Conservation (phyloP, 2,113 vertebrate genomes). For the Chloroceryle aenea region DNA sequence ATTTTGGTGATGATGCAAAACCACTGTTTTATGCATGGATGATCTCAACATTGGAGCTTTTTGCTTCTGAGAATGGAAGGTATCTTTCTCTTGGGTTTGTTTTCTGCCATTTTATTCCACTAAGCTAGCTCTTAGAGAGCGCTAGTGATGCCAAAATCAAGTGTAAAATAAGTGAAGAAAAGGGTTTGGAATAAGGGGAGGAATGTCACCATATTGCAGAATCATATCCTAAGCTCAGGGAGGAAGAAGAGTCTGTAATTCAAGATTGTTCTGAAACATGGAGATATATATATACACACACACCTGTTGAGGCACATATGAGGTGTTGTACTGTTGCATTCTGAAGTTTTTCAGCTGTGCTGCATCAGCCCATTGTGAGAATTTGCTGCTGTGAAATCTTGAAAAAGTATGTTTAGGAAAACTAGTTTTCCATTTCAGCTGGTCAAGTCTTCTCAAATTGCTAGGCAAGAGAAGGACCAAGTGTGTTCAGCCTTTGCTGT, state of each 20-base stretch:
- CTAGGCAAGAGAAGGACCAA: background rate
- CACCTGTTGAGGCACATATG: background rate
- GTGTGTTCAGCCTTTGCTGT: background rate
- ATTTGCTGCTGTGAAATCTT: background rate
- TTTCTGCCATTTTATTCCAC: background rate
- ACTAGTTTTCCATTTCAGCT: background rate
- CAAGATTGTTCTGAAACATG: background rate
- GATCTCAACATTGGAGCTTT: background rate
- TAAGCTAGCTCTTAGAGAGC: background rate
- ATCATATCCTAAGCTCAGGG: background rate
- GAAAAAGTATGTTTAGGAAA: background rate
- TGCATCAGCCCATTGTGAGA: background rate
- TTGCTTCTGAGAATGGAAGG: background rate
- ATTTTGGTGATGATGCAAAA: background rate
- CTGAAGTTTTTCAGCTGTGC: background rate
- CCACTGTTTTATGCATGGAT: background rate
- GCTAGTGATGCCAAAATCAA: background rate
- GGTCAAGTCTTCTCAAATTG: background rate
- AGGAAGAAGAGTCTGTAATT: background rate
- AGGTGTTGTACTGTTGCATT: background rate
- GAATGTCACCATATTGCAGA: background rate
- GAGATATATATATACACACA: accelerated
- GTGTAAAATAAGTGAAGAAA: background rate
- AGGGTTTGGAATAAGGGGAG: background rate
- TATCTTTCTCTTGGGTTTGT: background rate